Percentiles rank a stretch among this genome's conserved stretches.
Evolutionary conservation across 2,888 invertebrate genomes (phyloP).

Genomic region (Philereme transversata): DNA sequence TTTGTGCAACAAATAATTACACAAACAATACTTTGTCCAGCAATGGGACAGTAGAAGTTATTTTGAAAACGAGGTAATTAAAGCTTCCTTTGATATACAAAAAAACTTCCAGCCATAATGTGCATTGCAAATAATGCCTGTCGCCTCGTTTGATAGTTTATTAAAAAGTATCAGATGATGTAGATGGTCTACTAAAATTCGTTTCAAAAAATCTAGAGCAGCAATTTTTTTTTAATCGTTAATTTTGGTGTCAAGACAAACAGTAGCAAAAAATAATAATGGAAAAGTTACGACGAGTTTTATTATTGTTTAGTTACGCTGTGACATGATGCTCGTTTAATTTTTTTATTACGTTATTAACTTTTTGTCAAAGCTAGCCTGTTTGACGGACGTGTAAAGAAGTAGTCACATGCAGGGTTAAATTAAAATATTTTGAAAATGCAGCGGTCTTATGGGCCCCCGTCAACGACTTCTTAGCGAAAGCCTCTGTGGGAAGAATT

Average conservation of each 20-base stretch:
- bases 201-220: background rate
- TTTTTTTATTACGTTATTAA: slow-evolving; percentile 71
- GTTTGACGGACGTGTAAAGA: slow-evolving; percentile 50
- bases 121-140: too few species aligned
- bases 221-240: slow-evolving; percentile 4
- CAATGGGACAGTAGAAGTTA: too few species aligned
- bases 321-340: slow-evolving; percentile 73
- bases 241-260: slow-evolving; percentile 33
- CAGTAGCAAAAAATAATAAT: slow-evolving; percentile 46
- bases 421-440: background rate
- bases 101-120: too few species aligned
- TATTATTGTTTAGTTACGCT: slow-evolving; percentile 68
- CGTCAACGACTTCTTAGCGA: too few species aligned
- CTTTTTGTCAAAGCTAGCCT: slow-evolving; percentile 79
- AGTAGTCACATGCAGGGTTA: slow-evolving; percentile 7
- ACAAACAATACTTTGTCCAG: too few species aligned
- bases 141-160: too few species aligned
- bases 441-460: background rate
- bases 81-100: too few species aligned
- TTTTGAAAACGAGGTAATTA: too few species aligned
- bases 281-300: slow-evolving; percentile 57
- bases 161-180: too few species aligned
- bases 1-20: too few species aligned
- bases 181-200: too few species aligned
- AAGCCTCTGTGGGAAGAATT: too few species aligned